These are phyloP conservation scores for Pseudachorutes palmiensis DNA, from an alignment of 1,140 invertebrate genomes.

Conservation along the genomic window DNA sequence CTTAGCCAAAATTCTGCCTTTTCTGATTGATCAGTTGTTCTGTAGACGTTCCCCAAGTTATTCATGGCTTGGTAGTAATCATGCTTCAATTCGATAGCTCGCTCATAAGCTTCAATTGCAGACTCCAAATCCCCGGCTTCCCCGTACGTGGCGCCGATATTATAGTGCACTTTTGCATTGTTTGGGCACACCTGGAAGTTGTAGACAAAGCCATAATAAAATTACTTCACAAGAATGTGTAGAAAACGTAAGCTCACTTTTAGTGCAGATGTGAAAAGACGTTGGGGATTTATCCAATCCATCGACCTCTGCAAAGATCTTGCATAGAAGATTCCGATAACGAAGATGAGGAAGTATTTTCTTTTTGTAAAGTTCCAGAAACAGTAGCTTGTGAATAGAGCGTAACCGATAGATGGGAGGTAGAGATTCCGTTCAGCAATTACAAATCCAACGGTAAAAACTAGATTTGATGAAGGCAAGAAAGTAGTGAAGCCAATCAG, in stretches of 20 bases:
- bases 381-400: conserved; percentile 62
- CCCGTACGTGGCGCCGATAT: conserved; percentile 78
- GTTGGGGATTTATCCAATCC: conserved; percentile 38
- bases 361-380: conserved; percentile 43
- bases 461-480: conserved; percentile 39
- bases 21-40: conserved; percentile 60
- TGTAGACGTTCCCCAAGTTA: conserved; percentile 87
- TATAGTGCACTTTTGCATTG: conserved; percentile 95
- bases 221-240: conserved; percentile 22
- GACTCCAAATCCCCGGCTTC: conserved; percentile 59
- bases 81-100: conserved; percentile 61
- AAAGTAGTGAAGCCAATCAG: conserved; percentile 32
- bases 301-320: conserved; percentile 41
- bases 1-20: conserved; percentile 69
- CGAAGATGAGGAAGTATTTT: conserved; percentile 19
- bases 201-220: conserved; percentile 38
- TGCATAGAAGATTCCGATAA: conserved; percentile 27
- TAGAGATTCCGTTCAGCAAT: conserved; percentile 79
- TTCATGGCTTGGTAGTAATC: conserved; percentile 94
- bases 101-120: conserved; percentile 66
- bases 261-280: conserved; percentile 41
- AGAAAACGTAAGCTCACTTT: conserved; percentile 24
- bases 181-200: conserved; percentile 60
- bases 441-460: conserved; percentile 86
- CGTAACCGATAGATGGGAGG: conserved; percentile 77